These are phyloP conservation scores for Sphenopsis melanotis DNA, from an alignment of 2,797 vertebrate species.

Conservation along the genomic window DNA sequence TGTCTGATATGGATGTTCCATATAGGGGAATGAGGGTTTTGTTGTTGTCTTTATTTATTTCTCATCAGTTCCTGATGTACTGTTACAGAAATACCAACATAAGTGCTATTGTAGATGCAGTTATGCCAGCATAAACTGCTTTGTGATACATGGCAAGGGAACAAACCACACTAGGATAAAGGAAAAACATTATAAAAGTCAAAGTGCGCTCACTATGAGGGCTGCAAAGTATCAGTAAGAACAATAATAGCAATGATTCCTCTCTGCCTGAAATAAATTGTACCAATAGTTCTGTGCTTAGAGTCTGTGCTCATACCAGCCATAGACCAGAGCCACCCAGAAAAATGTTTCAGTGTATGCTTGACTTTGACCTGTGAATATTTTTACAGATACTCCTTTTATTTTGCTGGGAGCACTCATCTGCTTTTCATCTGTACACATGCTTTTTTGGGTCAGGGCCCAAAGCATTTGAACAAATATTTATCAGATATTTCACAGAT, in stretches of 20 bases:
- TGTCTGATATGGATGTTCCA: not conserved
- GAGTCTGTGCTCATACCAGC: not conserved
- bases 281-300: not conserved
- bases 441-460: not conserved
- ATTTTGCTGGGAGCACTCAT: not conserved
- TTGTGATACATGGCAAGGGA: not conserved
- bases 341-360: not conserved
- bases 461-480: conserved; percentile 56
- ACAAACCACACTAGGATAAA: not conserved
- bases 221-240: not conserved
- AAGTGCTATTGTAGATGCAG: not conserved
- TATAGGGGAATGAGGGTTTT: not conserved
- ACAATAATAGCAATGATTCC: conserved; percentile 6
- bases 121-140: not conserved
- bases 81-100: not conserved
- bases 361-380: conserved; percentile 16
- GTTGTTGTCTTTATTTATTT: not conserved
- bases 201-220: not conserved
- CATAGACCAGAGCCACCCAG: not conserved
- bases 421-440: conserved; percentile 15
- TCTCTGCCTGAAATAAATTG: conserved; percentile 14
- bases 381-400: conserved; percentile 5
- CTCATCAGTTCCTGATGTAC: not conserved
- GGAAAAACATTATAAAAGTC: not conserved
- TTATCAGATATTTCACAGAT: conserved; percentile 37